Evolutionary conservation across 2,113 vertebrate species (phyloP), one percentile per base, ranked within the genome.

Genomic region (Bubo scandiacus): DNA sequence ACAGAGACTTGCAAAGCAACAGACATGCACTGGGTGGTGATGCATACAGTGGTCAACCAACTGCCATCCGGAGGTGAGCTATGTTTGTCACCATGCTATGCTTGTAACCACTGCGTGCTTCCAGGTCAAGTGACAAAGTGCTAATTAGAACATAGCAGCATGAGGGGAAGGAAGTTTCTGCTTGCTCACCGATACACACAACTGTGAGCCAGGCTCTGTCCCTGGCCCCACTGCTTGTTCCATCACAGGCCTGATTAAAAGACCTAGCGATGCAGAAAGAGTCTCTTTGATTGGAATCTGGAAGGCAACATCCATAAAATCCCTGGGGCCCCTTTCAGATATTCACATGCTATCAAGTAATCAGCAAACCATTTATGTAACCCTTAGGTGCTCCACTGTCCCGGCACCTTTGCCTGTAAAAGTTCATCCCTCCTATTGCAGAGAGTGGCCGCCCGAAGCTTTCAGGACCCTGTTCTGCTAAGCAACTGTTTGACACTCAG

Each of bases 171-270:
- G 66, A 43, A 70, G 34, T 11, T 83, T 65, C 78, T 93, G 58
- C 49, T 54, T 51, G 42, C 73, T n/a, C 13, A 23, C n/a, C 43
- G 59, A 42, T 13, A 51, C 38, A 6, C 0, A 0, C 6, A 67
- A 9, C 65, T 71, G 52, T 5, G 38, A 86, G n/a, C 38, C 58
- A 51, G 55, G 61, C 47, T 71, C 59, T 65, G 40, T 16, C 74
- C 34, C 71, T 52, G 52, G 23, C 62, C n/a, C 40, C 13, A 18
- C 40, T n/a, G 32, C 21, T 62, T 59, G 45, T 55, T 57, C 52
- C 32, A 55, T 66, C 75, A 54, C 52, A 67, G 52, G 29, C 54
- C 36, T 67, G 59, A 26, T 43, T 13, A 42, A 58, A 51, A 38
- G 54, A 30, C n/a, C 59, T 32, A 5, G 26, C 23, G 54, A 45